phyloP scores from a whole-genome alignment of 2,888 invertebrate species.

The Leucozona laternaria region DNA sequence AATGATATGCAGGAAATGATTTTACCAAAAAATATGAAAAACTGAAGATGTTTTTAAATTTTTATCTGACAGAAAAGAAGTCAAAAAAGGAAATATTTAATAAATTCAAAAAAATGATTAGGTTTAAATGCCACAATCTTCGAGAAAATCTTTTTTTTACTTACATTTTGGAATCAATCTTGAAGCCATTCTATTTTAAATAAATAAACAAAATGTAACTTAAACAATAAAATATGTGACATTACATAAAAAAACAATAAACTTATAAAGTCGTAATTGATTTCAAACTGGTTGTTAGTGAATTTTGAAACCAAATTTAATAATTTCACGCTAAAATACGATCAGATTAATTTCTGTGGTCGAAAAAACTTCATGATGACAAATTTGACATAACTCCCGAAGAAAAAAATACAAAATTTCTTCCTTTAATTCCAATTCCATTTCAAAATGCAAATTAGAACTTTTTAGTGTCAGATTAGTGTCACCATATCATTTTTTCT shows the following conservation, averaged over 20 bases:
- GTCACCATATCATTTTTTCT: constrained; percentile 47
- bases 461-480: constrained; percentile 71
- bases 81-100: too few species aligned
- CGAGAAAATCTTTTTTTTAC: too few species aligned
- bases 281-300: background rate
- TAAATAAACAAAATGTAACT: too few species aligned
- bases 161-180: too few species aligned
- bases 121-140: too few species aligned
- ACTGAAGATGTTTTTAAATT: too few species aligned
- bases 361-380: constrained; percentile 10
- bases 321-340: constrained; percentile 59
- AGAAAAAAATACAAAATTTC: background rate
- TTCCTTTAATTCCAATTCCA: constrained; percentile 7
- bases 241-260: background rate
- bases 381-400: constrained; percentile 48
- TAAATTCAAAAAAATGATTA: too few species aligned
- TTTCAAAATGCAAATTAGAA: constrained; percentile 37
- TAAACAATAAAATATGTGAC: too few species aligned
- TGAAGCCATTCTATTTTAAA: too few species aligned
- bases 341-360: constrained; percentile 18
- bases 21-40: too few species aligned
- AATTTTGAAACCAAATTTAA: constrained; percentile 27
- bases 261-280: background rate
- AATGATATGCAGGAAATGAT: too few species aligned
- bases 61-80: too few species aligned